Conservation (phyloP, 2,113 vertebrate genomes). For the Sturnira hondurensis region DNA sequence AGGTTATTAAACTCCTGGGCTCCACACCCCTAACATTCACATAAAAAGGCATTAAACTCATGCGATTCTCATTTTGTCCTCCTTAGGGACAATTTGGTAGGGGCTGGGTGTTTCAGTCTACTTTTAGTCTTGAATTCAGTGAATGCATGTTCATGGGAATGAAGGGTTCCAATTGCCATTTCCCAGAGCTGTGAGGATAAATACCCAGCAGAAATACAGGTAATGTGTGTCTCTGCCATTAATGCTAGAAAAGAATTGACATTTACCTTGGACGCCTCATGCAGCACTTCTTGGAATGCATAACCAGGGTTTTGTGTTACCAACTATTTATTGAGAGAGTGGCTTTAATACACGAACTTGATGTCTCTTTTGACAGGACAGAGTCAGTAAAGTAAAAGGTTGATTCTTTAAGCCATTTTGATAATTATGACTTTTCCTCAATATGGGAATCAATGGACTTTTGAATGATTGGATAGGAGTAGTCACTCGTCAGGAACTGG, state of each 20-base stretch:
- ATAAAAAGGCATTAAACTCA: slow-evolving; percentile 17
- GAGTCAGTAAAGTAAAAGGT: slow-evolving; percentile 51
- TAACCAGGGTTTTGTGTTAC: background rate
- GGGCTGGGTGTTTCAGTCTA: slow-evolving; percentile 29
- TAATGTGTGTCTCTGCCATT: background rate
- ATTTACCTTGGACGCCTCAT: background rate
- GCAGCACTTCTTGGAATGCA: slow-evolving; percentile 11
- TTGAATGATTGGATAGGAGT: slow-evolving; percentile 37
- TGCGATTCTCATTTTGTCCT: background rate
- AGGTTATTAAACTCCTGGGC: slow-evolving; percentile 12
- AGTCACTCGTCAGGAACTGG: background rate
- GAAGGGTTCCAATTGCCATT: background rate
- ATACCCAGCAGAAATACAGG: slow-evolving; percentile 15
- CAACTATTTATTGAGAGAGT: slow-evolving; percentile 21
- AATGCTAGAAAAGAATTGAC: slow-evolving; percentile 29
- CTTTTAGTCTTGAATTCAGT: background rate
- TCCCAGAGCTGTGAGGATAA: slow-evolving; percentile 38
- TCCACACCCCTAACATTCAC: background rate
- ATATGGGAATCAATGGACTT: slow-evolving; percentile 45
- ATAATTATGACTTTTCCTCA: slow-evolving; percentile 69
- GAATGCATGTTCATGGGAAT: background rate
- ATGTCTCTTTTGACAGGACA: slow-evolving; percentile 28
- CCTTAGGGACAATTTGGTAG: slow-evolving; percentile 8
- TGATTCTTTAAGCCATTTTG: slow-evolving; percentile 44
- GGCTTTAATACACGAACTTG: background rate